phyloP scores from a whole-genome alignment of 2,888 invertebrate species.

The Pristionchus arcanus region DNA sequence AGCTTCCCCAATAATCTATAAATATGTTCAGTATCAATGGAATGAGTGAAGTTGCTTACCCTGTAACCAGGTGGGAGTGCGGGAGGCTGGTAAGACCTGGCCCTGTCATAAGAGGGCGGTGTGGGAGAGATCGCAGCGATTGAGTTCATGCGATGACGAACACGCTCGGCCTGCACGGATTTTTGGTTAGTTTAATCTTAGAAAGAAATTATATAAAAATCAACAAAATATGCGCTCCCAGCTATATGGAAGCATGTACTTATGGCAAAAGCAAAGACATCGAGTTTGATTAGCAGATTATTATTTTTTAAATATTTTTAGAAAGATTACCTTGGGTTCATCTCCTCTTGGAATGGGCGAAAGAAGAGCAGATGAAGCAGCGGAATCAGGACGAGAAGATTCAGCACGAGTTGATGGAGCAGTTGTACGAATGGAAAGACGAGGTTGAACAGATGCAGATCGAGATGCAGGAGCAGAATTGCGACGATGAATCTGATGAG shows the following conservation, averaged over 20 bases:
- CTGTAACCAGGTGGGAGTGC: constrained; percentile 75
- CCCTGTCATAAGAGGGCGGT: constrained; percentile 75
- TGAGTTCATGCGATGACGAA: constrained; percentile 64
- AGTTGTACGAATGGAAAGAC: constrained; percentile 15
- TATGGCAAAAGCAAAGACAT: no score
- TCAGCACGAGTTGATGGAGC: not conserved
- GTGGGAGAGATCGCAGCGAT: constrained; percentile 73
- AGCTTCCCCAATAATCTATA: not conserved
- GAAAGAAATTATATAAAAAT: not conserved
- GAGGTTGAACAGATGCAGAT: constrained; percentile 56
- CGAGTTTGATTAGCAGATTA: no score
- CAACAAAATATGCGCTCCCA: not conserved
- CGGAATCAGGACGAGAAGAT: constrained; percentile 42
- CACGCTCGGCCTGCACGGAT: constrained; percentile 55
- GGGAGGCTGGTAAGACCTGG: constrained; percentile 75
- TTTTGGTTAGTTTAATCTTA: not conserved
- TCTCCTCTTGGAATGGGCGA: constrained; percentile 51
- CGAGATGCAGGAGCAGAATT: constrained; percentile 67
- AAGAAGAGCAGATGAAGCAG: constrained; percentile 49
- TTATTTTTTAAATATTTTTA: no score
- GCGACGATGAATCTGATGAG: constrained; percentile 65
- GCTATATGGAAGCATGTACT: not conserved
- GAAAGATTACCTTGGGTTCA: constrained; percentile 16
- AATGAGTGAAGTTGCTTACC: constrained; percentile 63
- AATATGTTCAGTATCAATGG: not conserved